Base-by-base conservation (phyloP, 2,888 invertebrate species). In the Deilephila elpenor region DNA sequence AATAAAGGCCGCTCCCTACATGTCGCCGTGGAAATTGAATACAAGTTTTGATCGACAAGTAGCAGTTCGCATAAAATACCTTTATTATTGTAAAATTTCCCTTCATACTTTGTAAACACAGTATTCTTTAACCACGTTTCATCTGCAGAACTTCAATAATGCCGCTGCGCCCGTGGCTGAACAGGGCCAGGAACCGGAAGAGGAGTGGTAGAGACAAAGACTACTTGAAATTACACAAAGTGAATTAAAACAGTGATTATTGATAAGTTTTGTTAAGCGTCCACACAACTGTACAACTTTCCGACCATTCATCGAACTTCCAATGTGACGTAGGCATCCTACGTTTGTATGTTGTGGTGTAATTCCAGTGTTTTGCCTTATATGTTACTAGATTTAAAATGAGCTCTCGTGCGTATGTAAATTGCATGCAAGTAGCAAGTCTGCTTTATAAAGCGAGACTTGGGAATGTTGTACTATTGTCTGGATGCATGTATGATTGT, bases 181-280 rank as follows among this genome's bases (percentile, higher is more conserved):
- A 6, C 88, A 87, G 74, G 92, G 91, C 19, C 87, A 90, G 59
- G 95, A 96, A 79, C 94, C 93, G 0, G 95, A 95, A 8, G 96
- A 96, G 78, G 92, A 92, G 37, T 96, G 96, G 96, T 96, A 95
- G 83, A 83, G 62, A 74, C 77, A 76, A 74, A 77, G 82, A 85
- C 85, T 80, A 81, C 81, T 85, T 86, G 81, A 86, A 80, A 83
- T 79, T 82, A 81, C 67, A 34, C 74, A 77, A 74, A 78, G 71
- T 71, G 74, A 75, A 56, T 32, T 44, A 25, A 74, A 73, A 78
- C 76, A 80, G 77, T 81, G 79, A 78, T 78, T 81, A 56, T n/a
- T 56, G 19, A 56, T 56, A 77, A 80, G 76, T 75, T 73, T 76
- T 32, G 29, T 8, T 19, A 53, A 53, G 62, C 51, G 29, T 67